phyloP scores from a whole-genome alignment of 2,888 invertebrate genomes.

The Cotesia congregata region DNA sequence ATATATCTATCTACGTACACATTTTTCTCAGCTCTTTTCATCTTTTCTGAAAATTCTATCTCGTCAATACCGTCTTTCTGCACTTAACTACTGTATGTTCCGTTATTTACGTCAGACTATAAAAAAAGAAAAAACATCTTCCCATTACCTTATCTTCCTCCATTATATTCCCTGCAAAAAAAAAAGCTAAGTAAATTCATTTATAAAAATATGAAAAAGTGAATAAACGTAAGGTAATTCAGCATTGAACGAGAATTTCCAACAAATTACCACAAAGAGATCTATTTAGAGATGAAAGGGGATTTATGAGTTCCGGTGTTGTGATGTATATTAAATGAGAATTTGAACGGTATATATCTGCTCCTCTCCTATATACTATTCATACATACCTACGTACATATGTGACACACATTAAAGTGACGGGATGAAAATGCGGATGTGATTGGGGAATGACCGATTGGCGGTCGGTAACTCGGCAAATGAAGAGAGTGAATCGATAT shows the following conservation, averaged over 20 bases:
- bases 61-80: not conserved
- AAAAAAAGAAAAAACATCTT: not conserved
- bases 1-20: not conserved
- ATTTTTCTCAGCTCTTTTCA: not conserved
- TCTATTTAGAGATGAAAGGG: not conserved
- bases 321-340: not conserved
- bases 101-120: not conserved
- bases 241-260: not conserved
- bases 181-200: not conserved
- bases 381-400: not conserved
- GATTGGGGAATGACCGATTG: conserved; percentile 22
- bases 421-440: conserved; percentile 19
- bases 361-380: not conserved
- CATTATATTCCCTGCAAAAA: not conserved
- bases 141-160: not conserved
- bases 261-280: not conserved
- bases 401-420: not conserved
- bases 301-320: not conserved
- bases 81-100: not conserved
- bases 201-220: not conserved
- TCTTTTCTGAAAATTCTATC: not conserved
- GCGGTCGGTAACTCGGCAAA: conserved; percentile 35
- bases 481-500: conserved; percentile 28
- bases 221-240: not conserved
- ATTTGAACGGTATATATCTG: not conserved